Base-by-base conservation (phyloP, 2,797 vertebrate genomes). In the Neosalanx taihuensis region DNA sequence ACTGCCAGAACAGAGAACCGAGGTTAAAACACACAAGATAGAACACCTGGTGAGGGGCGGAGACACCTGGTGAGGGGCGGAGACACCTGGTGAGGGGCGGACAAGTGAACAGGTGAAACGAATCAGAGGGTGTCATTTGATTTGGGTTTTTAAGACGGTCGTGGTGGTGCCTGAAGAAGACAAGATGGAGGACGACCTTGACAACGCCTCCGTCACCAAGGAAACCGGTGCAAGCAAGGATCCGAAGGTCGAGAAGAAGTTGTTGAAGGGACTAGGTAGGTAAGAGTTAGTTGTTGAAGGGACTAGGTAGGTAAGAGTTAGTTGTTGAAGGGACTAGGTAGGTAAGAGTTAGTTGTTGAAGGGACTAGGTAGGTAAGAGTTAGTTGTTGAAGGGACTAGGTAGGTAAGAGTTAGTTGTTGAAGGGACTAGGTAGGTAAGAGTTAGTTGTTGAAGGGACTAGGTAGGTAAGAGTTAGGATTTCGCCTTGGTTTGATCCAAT, bases 101-200 rank as follows among this genome's bases (percentile, higher is more conserved):
- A 35, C 33, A 35, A 35, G 33, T 35, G 6, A 35, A 26, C 23
- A 26, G 23, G 23, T 26, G 23, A 26, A 26, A 26, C 23, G 23
- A 4, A 35, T 35, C 6, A 35, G 33, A 5, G 33, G 3, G 6
- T 49, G 15, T 3, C 9, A 15, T 49, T 49, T 49, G 23, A 9
- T 59, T 23, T 58, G 7, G 7, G 7, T 59, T 61, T 61, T 61
- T 6, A 33, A 87, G 85, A 73, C 20, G 0, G 0, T 53, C 0
- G 0, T 63, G 2, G 26, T 61, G 1, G 86, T 71, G 6, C 60
- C 69, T 0, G 88, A 92, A 58, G 76, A 72, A 31, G 91, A 91
- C 15, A 91, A 83, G 58, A 79, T 89, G 70, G 91, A 91, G 12
- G 93, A 93, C 58, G 93, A 94, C 60, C 58, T 29, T 5, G 80